Evolutionary conservation across 2,797 vertebrate species (phyloP).

Genomic region (Spinus pinus): DNA sequence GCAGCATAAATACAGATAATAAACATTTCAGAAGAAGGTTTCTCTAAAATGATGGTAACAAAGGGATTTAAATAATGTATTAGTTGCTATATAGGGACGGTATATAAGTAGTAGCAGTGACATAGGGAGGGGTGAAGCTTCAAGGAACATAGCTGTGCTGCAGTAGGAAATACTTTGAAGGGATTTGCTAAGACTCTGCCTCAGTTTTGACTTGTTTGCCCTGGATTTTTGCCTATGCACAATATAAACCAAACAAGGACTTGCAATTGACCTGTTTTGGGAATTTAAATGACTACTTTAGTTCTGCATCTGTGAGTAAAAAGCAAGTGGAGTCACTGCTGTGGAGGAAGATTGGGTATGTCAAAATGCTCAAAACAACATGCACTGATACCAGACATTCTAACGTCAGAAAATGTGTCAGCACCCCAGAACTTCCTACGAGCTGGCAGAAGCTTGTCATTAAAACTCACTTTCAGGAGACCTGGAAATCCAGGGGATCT

Average conservation of each 20-base stretch:
- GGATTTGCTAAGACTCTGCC: neutral
- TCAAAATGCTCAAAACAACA: neutral
- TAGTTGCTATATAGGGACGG: rapidly evolving
- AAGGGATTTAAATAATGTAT: neutral
- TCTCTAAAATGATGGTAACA: neutral
- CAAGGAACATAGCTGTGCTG: neutral
- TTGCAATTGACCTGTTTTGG: neutral
- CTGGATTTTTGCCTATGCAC: neutral
- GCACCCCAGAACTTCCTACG: neutral
- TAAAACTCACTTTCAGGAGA: neutral
- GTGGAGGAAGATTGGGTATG: neutral
- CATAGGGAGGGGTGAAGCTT: neutral
- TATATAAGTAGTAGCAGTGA: neutral
- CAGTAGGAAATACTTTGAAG: rapidly evolving
- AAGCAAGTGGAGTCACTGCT: neutral
- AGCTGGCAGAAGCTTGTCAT: neutral
- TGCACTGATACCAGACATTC: neutral
- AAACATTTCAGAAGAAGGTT: neutral
- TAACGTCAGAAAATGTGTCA: neutral
- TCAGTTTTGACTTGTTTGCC: neutral
- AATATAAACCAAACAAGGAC: neutral
- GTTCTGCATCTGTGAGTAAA: neutral
- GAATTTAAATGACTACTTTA: neutral
- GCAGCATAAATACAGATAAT: neutral
- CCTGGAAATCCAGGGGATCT: neutral